Base-by-base conservation (phyloP, 2,113 vertebrate species). In the Gymnocephalus cernua region DNA sequence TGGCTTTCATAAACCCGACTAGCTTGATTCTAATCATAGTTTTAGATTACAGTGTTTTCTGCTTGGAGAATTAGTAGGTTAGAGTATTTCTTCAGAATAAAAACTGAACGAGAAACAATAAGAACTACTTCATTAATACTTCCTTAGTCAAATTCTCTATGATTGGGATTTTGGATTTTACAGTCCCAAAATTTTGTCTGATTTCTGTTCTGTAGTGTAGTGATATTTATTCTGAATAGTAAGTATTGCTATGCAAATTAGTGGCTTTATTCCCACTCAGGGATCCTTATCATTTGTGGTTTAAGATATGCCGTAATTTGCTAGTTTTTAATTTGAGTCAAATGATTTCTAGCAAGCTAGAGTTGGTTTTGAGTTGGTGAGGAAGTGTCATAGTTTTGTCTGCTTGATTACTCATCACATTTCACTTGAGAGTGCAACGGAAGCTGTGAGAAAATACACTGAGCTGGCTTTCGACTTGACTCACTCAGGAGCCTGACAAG, bases 401-500 rank as follows among this genome's bases (percentile, higher is more conserved):
- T 77, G 69, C 76, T 57, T 71, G 82, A 92, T 94, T 93, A 93
- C 86, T 94, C 94, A 94, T 92, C 93, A 93, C 68, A 87, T 91
- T 92, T 92, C 76, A 74, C 54, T 81, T 64, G 59, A 90, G 85
- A 57, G 70, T 32, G 79, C 76, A 92, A 68, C 70, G 80, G 81
- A 81, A 84, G 77, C 75, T 64, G 58, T 84, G 84, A 88, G 84
- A 87, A 86, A 80, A 72, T 41, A 29, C 79, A 62, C 51, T 41
- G 21, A 74, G 85, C 65, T 27, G 50, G 9, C 51, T 92, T 67
- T 75, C 47, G 85, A 69, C 77, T 77, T 93, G 93, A 94, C 86
- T 93, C 91, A 86, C 25, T 51, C 15, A 35, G 53, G 63, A 66
- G 68, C 66, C 69, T 85, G 83, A 88, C 77, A 64, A 86, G 89